Base-by-base conservation (phyloP, 2,113 vertebrate genomes). In the Semnopithecus entellus region DNA sequence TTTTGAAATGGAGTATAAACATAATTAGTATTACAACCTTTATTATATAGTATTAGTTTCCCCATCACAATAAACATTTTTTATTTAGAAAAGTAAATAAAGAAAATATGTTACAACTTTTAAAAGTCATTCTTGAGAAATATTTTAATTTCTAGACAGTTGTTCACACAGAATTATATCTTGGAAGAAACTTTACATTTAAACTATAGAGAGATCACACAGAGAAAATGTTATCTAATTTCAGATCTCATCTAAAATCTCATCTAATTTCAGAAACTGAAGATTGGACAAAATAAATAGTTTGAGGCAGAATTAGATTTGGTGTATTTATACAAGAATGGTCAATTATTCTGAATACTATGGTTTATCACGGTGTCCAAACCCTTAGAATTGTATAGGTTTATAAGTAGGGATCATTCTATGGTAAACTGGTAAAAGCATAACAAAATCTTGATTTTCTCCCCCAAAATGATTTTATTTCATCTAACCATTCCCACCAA, bases 31-130 rank as follows among this genome's bases (percentile, higher is more conserved):
- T 79, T 88, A 90, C 22, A 94, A 92, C 84, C 40, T 97, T 96
- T 20, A 73, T 68, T 93, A 68, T 85, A 12, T 43, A 90, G 43
- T 92, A 84, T 85, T 88, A 97, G 92, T 50, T 70, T 87, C 43
- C n/a, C 17, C 64, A 35, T 73, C 23, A 72, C 38, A 81, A 66
- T 90, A 64, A 94, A 61, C 81, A 45, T 48, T 92, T 43, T 64
- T 90, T 95, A 80, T 83, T 94, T 96, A 38, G 50, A 95, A 97
- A 92, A 73, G 6, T 48, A 97, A 90, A 92, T 81, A 30, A 61
- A 91, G 68, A 82, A 85, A 95, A 83, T 81, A 61, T 23, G 45
- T 10, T 12, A 7, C 35, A 64, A 91, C 64, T 72, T 66, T 79
- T 7, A 70, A 48, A 96, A 96, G 17, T 76, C 40, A 88, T 88